A percentile compares a stretch with the other conserved stretches of the same genome.
phyloP scores from a whole-genome alignment of 2,888 invertebrate genomes.

The Drepanosiphum platanoidis region DNA sequence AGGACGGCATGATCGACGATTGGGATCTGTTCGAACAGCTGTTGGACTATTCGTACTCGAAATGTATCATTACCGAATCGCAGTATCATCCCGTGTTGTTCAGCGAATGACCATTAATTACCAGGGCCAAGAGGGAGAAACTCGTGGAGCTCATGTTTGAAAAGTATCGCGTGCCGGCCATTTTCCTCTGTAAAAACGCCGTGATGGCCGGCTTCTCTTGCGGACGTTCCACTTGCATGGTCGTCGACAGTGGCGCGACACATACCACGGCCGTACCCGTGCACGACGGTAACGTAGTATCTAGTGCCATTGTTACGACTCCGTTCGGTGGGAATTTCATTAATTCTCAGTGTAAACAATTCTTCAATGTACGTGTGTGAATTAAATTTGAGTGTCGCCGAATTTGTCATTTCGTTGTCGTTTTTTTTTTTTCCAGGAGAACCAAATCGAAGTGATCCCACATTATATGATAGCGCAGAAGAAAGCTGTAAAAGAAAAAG shows the following conservation, averaged over 20 bases:
- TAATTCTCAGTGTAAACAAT: slow-evolving; percentile 77
- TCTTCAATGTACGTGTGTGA: slow-evolving; percentile 71
- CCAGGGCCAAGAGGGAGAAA: slow-evolving; percentile 89
- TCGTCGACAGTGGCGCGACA: slow-evolving; percentile 96
- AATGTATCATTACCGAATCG: slow-evolving; percentile 92
- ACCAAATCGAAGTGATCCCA: slow-evolving; percentile 78
- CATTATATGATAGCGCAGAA: slow-evolving; percentile 82
- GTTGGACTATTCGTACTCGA: slow-evolving; percentile 91
- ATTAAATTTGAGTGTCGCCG: too few relatives aligned
- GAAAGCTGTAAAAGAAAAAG: slow-evolving; percentile 90
- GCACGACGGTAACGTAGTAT: slow-evolving; percentile 93
- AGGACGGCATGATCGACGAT: slow-evolving; percentile 98
- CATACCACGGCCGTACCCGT: slow-evolving; percentile 98
- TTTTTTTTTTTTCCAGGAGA: slow-evolving; percentile 67
- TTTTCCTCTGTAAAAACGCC: slow-evolving; percentile 97
- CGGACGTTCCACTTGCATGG: slow-evolving; percentile 80
- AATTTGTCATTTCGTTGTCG: not conserved
- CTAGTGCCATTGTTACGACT: slow-evolving; percentile 93
- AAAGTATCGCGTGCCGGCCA: slow-evolving; percentile 97
- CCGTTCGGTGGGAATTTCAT: slow-evolving; percentile 97
- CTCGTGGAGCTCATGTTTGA: slow-evolving; percentile 97
- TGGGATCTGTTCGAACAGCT: slow-evolving; percentile 99
- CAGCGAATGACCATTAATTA: slow-evolving; percentile 98
- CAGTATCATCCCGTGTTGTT: slow-evolving; percentile 96
- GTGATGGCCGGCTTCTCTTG: slow-evolving; percentile 97